Conservation (phyloP, 2,888 invertebrate genomes). For the Embidobia sp. region DNA sequence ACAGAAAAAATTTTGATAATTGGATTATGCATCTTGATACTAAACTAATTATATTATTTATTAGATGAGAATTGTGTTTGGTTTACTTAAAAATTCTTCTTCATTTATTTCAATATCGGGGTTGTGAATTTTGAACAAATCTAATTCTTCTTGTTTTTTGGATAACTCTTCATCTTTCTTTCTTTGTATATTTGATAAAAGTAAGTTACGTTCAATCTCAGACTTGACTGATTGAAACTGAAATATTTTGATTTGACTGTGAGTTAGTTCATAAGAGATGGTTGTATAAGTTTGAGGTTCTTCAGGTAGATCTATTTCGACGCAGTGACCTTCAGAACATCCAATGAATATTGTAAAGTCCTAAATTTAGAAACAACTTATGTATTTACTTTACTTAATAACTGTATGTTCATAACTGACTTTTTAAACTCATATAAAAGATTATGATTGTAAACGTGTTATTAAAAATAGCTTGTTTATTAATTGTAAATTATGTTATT, state of each 20-base stretch:
- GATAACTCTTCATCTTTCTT: constrained; percentile 83
- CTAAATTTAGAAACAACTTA: constrained; percentile 74
- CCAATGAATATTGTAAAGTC: constrained; percentile 82
- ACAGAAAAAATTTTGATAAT: too few species aligned
- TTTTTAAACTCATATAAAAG: background rate
- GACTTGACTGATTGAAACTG: constrained; percentile 85
- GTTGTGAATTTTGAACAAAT: constrained; percentile 83
- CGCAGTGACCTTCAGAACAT: constrained; percentile 83
- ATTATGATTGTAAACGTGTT: constrained; percentile 18
- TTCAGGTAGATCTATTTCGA: constrained; percentile 82
- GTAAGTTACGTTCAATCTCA: constrained; percentile 84
- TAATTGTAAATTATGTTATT: too few species aligned
- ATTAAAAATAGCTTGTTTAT: too few species aligned
- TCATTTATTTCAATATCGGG: constrained; percentile 85
- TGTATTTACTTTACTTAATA: too few species aligned
- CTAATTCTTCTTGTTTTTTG: constrained; percentile 84
- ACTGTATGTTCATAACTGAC: too few species aligned
- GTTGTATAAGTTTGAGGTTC: constrained; percentile 81
- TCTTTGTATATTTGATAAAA: constrained; percentile 83
- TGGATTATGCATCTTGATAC: too few species aligned
- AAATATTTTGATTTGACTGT: constrained; percentile 78
- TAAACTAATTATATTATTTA: background rate
- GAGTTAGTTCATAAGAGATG: constrained; percentile 81
- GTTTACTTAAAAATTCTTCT: constrained; percentile 84
- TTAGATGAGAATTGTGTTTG: background rate